These are phyloP conservation scores for Caerostris darwini DNA, from an alignment of 1,140 invertebrate species.

Conservation along the genomic window DNA sequence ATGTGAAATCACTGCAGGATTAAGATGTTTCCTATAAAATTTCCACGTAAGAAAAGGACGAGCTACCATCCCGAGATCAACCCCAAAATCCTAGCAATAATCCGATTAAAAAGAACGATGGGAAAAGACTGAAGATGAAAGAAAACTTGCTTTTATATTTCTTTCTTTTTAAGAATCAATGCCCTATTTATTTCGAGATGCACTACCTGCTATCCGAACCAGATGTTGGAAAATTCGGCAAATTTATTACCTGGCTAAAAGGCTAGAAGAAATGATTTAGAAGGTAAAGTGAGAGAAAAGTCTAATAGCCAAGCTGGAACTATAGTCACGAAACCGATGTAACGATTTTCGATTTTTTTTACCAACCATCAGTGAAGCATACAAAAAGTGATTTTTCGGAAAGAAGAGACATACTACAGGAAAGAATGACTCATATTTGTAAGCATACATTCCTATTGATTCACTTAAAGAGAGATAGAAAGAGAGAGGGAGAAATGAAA, in stretches of 20 bases:
- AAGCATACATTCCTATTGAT: conserved; percentile 45
- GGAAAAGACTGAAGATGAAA: conserved; percentile 30
- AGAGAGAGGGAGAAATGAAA: neutral
- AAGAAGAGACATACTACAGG: conserved; percentile 4
- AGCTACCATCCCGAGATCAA: neutral
- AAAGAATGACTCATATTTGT: conserved; percentile 43
- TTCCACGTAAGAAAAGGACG: neutral
- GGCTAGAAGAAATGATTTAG: conserved; percentile 67
- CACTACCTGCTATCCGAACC: conserved; percentile 45
- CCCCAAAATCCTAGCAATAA: conserved; percentile 22
- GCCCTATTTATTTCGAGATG: conserved; percentile 42
- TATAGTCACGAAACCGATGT: conserved; percentile 66
- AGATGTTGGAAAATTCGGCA: conserved; percentile 61
- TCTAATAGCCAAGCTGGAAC: conserved; percentile 57
- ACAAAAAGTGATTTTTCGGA: conserved; percentile 56
- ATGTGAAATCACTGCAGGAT: neutral
- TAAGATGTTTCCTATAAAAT: neutral
- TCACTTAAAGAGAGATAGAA: conserved; percentile 8
- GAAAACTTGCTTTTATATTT: neutral
- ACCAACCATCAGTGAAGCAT: conserved; percentile 29
- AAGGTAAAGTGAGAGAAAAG: conserved; percentile 63
- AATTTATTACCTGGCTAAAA: conserved; percentile 74
- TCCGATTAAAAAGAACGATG: conserved; percentile 38
- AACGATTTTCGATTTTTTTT: conserved; percentile 76
- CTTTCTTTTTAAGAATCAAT: neutral